Base-by-base conservation (phyloP, 2,888 invertebrate species). In the Hanleya hanleyi region DNA sequence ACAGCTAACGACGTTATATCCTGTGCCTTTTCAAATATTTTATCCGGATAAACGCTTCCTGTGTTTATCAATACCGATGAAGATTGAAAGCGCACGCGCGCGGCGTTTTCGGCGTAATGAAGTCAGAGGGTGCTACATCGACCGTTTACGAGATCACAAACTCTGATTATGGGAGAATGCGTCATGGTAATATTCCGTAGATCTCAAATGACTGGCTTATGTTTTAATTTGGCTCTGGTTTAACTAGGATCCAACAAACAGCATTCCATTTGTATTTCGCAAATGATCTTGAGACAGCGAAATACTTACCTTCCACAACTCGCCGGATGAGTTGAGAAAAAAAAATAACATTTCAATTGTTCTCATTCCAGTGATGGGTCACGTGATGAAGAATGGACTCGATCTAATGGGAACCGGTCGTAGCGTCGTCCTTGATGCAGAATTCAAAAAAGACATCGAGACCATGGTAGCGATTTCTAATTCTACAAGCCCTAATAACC, bases 341-440 rank as follows among this genome's bases (percentile, higher is more conserved):
- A n/a, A n/a, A 15, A 41, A 41, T 41, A 12, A 41, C 47, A 41
- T 41, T 41, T 41, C 47, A 15, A n/a, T 29, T 29, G 7, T 50
- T 41, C 65, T 66, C 32, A 50, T 71, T 83, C 41, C 80, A 92
- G 92, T 92, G 9, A 90, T 92, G 89, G 91, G 91, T 35, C 90
- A 89, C 70, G 89, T 90, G 47, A 80, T 92, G 29, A 78, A 84
- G 41, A 86, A 91, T 74, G 92, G 91, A 4, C 81, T 92, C 29
- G 88, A 91, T 29, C 80, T 91, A n/a, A 83, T 92, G 36, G 91
- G 91, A 2, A 91, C 92, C 5, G 90, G 89, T 5, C 81, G 84
- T 9, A 86, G 86, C 6, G 84, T 86, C 0, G 70, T 79, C 18
- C 76, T 86, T 15, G 90, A 92, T 76, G 57, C 74, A 1, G 74